Conservation (phyloP, 2,113 vertebrate species). For the Numenius arquata region DNA sequence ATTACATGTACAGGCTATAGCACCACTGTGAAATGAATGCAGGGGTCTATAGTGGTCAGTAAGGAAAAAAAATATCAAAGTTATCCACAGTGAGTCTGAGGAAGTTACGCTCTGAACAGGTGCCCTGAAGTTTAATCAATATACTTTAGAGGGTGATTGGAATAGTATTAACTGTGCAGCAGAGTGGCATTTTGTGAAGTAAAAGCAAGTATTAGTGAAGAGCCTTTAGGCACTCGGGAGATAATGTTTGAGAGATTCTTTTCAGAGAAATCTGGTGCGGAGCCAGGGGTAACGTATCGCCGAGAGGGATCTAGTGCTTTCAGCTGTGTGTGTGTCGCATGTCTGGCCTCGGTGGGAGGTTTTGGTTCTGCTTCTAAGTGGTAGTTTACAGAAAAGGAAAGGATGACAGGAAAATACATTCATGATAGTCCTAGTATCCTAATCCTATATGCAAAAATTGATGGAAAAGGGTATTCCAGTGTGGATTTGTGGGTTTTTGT, state of each 20-base stretch:
- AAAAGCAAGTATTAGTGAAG: neutral
- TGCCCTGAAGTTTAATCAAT: neutral
- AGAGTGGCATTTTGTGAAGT: neutral
- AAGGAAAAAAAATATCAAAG: neutral
- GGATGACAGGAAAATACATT: neutral
- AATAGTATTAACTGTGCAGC: neutral
- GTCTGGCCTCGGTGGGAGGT: neutral
- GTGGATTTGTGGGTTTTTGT: neutral
- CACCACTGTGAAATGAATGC: neutral
- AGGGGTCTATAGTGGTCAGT: neutral
- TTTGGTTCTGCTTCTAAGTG: neutral
- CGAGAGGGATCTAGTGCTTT: neutral
- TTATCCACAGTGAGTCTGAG: neutral
- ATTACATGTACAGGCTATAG: neutral
- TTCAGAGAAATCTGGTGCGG: neutral
- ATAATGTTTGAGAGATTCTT: neutral
- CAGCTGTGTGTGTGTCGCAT: rapidly evolving
- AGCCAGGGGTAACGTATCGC: neutral
- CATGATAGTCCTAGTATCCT: neutral
- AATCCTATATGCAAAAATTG: neutral
- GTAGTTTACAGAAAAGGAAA: neutral
- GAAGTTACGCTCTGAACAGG: neutral
- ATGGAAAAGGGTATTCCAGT: neutral
- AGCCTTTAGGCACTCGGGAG: neutral
- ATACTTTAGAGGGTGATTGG: neutral